Evolutionary conservation across 2,113 vertebrate species (phyloP), one percentile per base, ranked within the genome.

Genomic region (Malurus melanocephalus): DNA sequence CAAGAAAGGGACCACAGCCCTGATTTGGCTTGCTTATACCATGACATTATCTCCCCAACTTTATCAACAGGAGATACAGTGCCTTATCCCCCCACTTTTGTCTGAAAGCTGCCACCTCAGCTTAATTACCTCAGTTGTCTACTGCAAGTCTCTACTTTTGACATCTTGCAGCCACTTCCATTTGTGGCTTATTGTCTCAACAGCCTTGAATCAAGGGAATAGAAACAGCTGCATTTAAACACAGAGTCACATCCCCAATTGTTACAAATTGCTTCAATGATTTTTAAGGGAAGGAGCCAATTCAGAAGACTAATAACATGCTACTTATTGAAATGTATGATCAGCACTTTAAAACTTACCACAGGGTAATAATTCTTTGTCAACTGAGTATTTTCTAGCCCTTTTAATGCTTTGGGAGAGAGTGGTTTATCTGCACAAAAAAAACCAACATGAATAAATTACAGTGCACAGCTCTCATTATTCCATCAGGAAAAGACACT

Each of bases 311-410:
- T 85, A 93, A 92, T 91, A 93, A 72, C 16, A 87, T 2, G 28
- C 48, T 84, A 69, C 74, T 85, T 84, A 92, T 80, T 94, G 82
- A 93, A 95, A 93, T 40, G 66, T 71, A 95, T 1, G 33, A 89
- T 87, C 79, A 80, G 75, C 83, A 87, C 49, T 95, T 73, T 87
- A 38, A 92, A 90, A 97, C 98, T 98, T 97, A 99, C 99, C 98
- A 98, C 98, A 80, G 95, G 97, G 96, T 99, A 99, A 97, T 99
- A 99, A 97, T 99, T 99, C 98, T 99, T 99, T 51, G 98, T 99
- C 95, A 99, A 97, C 83, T 98, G 98, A 93, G 97, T 97, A 85
- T 96, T 94, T 85, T 98, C 98, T 35, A 97, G 97, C 75, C 97
- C 98, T 97, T 98, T 98, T 85, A 98, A 91, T 80, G 98, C 97